Base-by-base conservation (phyloP, 53 echinoderm and acorn worm species). In the Astropecten irregularis region DNA sequence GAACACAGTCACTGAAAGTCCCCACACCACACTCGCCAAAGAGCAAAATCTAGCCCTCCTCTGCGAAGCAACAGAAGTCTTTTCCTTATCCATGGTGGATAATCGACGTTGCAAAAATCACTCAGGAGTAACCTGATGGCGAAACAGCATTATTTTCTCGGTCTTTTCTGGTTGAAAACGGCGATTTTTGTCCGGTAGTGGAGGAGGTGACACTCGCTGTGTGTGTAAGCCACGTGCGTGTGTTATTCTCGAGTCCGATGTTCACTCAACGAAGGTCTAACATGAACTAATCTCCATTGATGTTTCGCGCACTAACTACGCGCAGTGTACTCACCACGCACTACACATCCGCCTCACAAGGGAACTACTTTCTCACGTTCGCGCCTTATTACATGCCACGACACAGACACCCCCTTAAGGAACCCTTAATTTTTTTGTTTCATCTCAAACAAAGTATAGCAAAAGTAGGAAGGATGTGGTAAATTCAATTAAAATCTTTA, bases 171-270 rank as follows among this genome's bases (percentile, higher is more conserved):
- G 16, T 27, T 71, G 30, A 19, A 31, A 71, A 32, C 18, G 16
- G 23, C 9, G 7, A 54, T 11, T 13, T 54, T 73, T 15, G n/a
- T n/a, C n/a, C n/a, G n/a, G n/a, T n/a, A n/a, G 2, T 27, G 34
- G 25, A 63, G 30, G 30, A n/a, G 32, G 3, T 63, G 63, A 10
- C 32, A 3, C 30, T 63, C 27, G 10, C 40, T 13, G 3, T 21
- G 32, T 48, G 49, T n/a, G n/a, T 46, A n/a, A 38, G 77, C 79
- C 79, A 79, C 79, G 79, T 79, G 79, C 79, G 60, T 79, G 62
- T 79, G 79, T 79, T 79, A 46, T 29, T 79, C 46, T 79, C 60
- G 11, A 6, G 44, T 7, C 26, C 79, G 46, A 20, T 21, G 63
- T 44, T 10, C 23, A 27, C 34, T 30, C 31, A 11, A 10, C 61